phyloP scores from a whole-genome alignment of 2,113 vertebrate species.

The Scomber japonicus region DNA sequence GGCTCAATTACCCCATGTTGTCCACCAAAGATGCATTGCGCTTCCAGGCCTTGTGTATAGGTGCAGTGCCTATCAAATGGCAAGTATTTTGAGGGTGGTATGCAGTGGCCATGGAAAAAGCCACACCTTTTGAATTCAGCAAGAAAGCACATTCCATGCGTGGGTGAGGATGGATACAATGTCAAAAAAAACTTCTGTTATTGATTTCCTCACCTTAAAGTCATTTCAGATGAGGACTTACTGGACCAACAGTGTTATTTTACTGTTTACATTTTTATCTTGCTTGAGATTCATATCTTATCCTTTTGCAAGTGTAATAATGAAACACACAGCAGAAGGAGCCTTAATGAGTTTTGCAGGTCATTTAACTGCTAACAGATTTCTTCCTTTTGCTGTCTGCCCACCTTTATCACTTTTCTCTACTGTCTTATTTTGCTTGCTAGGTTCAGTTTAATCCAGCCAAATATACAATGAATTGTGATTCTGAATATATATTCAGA shows the following conservation, averaged over 20 bases:
- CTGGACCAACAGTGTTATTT: constrained; percentile 3
- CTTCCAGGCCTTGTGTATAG: constrained; percentile 18
- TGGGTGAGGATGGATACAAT: constrained; percentile 59
- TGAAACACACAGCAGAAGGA: constrained; percentile 10
- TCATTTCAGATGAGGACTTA: constrained; percentile 26
- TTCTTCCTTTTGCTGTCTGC: constrained; percentile 19
- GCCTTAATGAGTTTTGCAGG: constrained; percentile 38
- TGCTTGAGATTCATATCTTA: constrained; percentile 1
- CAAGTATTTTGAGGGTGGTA: constrained; percentile 26
- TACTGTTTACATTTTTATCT: constrained; percentile 15
- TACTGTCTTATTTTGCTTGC: background rate
- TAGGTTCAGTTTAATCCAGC: background rate
- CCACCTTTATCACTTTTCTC: constrained; percentile 19
- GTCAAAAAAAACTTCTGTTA: constrained; percentile 29
- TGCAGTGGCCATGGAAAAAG: constrained; percentile 19
- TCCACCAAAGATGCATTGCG: constrained; percentile 36
- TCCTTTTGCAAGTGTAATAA: constrained; percentile 2
- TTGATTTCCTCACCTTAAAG: constrained; percentile 33
- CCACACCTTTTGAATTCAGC: constrained; percentile 39
- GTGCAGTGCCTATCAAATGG: constrained; percentile 35
- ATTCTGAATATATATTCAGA: background rate
- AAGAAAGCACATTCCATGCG: constrained; percentile 51
- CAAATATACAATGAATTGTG: background rate
- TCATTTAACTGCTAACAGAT: constrained; percentile 45
- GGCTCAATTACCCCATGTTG: constrained; percentile 58